Evolutionary conservation across 1,140 invertebrate species (phyloP).

Genomic region (Bacillus rossius): DNA sequence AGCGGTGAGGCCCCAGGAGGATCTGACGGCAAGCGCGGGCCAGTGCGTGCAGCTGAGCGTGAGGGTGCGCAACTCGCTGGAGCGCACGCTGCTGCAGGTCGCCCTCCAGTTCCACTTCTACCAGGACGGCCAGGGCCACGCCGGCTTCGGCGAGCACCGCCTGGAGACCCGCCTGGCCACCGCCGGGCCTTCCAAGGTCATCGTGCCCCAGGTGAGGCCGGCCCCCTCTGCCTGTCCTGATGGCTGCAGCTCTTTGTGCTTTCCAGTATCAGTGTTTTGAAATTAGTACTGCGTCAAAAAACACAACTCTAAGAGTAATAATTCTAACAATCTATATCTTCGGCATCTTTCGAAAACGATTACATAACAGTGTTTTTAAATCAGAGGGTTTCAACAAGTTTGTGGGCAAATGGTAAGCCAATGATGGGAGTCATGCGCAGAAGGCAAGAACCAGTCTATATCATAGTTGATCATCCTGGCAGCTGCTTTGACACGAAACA

Average conservation of each 20-base stretch:
- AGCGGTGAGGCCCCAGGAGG: slow-evolving; percentile 64
- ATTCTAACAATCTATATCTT: slow-evolving; percentile 5
- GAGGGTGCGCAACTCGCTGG: slow-evolving; percentile 64
- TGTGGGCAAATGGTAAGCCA: no score
- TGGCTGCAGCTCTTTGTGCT: no score
- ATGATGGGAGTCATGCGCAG: no score
- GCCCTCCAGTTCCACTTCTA: slow-evolving; percentile 75
- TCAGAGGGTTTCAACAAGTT: no score
- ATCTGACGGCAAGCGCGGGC: slow-evolving; percentile 63
- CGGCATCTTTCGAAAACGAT: slow-evolving; percentile 8
- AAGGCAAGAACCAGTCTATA: no score
- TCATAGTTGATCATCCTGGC: no score
- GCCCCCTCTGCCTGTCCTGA: no score
- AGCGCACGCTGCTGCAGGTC: slow-evolving; percentile 60
- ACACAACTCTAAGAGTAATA: not conserved
- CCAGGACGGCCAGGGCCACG: slow-evolving; percentile 89
- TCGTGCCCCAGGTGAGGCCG: slow-evolving; percentile 49
- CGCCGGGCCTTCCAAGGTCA: slow-evolving; percentile 67
- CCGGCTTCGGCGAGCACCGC: slow-evolving; percentile 76
- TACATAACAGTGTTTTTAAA: no score
- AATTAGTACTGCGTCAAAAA: not conserved
- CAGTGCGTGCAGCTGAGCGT: slow-evolving; percentile 68
- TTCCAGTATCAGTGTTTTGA: slow-evolving; percentile 2
- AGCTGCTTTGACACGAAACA: no score
- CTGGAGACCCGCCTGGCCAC: slow-evolving; percentile 76